phyloP scores from a whole-genome alignment of 2,888 invertebrate species.

The Chironomus tentans region DNA sequence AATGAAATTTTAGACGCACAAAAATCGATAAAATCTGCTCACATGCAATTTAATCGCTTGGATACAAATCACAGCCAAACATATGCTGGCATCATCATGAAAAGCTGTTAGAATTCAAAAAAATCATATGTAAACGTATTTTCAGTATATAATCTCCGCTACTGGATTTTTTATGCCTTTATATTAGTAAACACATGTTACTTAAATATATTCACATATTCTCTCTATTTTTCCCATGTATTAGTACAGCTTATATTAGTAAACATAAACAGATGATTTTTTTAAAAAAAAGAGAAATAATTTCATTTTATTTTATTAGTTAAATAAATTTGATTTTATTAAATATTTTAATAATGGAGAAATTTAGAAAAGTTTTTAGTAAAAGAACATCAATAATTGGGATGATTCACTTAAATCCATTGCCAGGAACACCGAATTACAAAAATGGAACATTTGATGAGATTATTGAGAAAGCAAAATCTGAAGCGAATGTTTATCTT shows the following conservation, averaged over 20 bases:
- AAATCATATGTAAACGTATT: no score
- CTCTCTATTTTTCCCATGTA: not conserved
- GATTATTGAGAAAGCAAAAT: slow-evolving; percentile 49
- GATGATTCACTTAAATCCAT: slow-evolving; percentile 60
- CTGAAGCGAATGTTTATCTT: slow-evolving; percentile 54
- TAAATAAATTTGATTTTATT: no score
- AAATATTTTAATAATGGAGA: not conserved
- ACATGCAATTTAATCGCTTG: no score
- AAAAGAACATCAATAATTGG: slow-evolving; percentile 43
- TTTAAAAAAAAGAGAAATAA: no score
- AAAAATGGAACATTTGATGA: slow-evolving; percentile 43
- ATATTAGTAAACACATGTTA: slow-evolving; percentile 3
- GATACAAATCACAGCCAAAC: no score
- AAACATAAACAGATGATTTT: not conserved
- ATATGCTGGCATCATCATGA: no score
- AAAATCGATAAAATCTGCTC: no score
- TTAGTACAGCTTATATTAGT: not conserved
- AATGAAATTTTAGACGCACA: no score
- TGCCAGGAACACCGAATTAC: slow-evolving; percentile 62
- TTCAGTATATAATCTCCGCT: not conserved
- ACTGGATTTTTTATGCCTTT: not conserved
- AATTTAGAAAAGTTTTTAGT: slow-evolving; percentile 9
- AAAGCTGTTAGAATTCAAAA: no score
- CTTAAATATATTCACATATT: not conserved
- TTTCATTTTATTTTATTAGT: not conserved